Conservation (phyloP, 2,888 invertebrate genomes). For the Coecobrya sp. region DNA sequence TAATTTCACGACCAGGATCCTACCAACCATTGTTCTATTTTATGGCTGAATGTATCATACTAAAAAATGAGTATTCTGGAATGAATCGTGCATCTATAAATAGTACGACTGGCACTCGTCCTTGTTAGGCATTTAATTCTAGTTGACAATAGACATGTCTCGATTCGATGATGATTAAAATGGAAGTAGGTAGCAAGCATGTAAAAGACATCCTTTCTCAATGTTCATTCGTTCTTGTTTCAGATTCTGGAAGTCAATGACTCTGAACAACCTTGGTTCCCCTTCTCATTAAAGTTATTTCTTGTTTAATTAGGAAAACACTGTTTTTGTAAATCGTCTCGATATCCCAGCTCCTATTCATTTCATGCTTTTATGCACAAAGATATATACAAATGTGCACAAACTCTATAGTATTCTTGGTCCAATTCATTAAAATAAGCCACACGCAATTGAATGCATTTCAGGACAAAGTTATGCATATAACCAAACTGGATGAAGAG, state of each 20-base stretch:
- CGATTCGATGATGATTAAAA: neutral
- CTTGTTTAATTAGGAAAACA: slow-evolving; percentile 24
- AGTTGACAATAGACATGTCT: neutral
- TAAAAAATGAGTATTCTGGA: neutral
- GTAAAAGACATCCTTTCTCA: neutral
- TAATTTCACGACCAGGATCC: neutral
- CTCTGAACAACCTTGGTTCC: slow-evolving; percentile 40
- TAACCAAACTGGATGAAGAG: slow-evolving; percentile 15
- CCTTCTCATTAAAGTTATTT: slow-evolving; percentile 26
- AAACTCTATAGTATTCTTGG: neutral
- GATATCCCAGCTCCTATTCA: neutral
- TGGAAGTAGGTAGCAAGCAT: neutral
- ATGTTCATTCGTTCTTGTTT: neutral
- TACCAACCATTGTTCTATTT: neutral
- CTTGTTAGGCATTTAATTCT: neutral
- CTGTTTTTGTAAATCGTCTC: neutral
- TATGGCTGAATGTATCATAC: neutral
- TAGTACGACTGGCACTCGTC: neutral
- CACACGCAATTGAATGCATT: neutral
- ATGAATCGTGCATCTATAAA: neutral
- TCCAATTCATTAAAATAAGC: slow-evolving; percentile 9
- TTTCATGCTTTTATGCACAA: neutral
- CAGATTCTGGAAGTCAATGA: slow-evolving; percentile 31
- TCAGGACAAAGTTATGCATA: neutral
- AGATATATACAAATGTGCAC: no score